Evolutionary conservation across 2,797 vertebrate genomes (phyloP).

Genomic region (Scyliorhinus canicula): DNA sequence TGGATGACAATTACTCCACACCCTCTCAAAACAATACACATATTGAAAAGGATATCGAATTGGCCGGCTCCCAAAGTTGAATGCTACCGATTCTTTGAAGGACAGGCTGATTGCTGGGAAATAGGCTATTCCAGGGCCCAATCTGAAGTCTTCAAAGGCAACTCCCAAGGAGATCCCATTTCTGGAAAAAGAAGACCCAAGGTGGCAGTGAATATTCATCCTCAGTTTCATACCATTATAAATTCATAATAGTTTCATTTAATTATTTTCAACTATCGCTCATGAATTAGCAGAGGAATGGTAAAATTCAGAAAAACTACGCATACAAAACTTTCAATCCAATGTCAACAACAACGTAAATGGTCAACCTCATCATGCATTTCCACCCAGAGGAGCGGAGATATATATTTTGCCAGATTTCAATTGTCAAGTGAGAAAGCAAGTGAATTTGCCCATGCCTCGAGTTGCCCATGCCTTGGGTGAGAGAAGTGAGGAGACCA

Average conservation of each 20-base stretch:
- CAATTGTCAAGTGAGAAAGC: not conserved
- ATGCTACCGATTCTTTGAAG: conserved; percentile 96
- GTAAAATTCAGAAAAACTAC: not conserved
- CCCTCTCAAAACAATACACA: not conserved
- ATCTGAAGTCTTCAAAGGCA: conserved; percentile 84
- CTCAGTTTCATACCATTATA: not conserved
- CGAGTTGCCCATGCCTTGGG: no score
- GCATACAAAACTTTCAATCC: not conserved
- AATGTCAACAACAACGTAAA: not conserved
- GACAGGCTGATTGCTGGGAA: conserved; percentile 97
- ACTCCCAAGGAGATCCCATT: conserved; percentile 85
- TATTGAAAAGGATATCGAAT: conserved; percentile 84
- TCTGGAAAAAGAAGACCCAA: conserved; percentile 52
- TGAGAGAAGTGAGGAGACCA: not conserved
- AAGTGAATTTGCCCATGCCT: not conserved
- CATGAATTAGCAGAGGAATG: not conserved
- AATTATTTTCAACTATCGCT: not conserved
- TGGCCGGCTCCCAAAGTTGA: conserved; percentile 92
- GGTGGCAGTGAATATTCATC: not conserved
- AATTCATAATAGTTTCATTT: not conserved
- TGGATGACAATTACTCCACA: not conserved
- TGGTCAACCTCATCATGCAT: not conserved
- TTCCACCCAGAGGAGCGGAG: not conserved
- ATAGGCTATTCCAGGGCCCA: conserved; percentile 82
- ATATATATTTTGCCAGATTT: not conserved